Evolutionary conservation across 1,140 invertebrate species (phyloP), one percentile per base, ranked within the genome.

Genomic region (Aphidius gifuensis): DNA sequence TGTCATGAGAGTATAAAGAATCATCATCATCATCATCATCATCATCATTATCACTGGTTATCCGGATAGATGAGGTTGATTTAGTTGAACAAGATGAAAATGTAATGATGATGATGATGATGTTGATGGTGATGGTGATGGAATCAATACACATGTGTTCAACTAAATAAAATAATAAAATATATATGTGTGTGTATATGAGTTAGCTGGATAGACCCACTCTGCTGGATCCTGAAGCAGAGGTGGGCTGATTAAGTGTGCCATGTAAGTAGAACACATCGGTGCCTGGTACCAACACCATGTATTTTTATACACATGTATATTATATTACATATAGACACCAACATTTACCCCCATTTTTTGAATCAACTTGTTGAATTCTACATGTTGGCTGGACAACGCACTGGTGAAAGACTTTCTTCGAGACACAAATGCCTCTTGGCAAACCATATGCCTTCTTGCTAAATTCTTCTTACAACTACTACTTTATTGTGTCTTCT

Each of bases 241-340:
- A 71, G 68, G 60, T 50, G 57, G 50, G 53, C 55, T 70, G 70
- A 74, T 57, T 74, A 79, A 81, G 80, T 80, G 76, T 80, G 79
- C 74, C 80, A 75, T 70, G 71, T 78, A 81, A 80, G 79, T 81
- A 71, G 79, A 78, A 80, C 79, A 80, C 78, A 79, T 78, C 76
- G 75, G 74, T 78, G 74, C 77, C 75, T 77, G 79, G 77, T 73
- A 78, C 77, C 75, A 68, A 66, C 59, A 70, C 72, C 59, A 79
- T 79, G 76, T 80, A 73, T 78, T 80, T 72, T 74, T 68, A 73
- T 79, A 16, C 16, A 16, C 16, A 69, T 71, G 68, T 72, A 72
- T 74, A 66, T 66, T 71, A 73, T 68, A 68, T 67, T 66, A 58
- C 68, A 60, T 64, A 68, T 64, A 55, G 64, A 64, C 64, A 47